These are phyloP conservation scores for Chaetodon trifasciatus DNA, from an alignment of 2,797 vertebrate species.

Conservation along the genomic window DNA sequence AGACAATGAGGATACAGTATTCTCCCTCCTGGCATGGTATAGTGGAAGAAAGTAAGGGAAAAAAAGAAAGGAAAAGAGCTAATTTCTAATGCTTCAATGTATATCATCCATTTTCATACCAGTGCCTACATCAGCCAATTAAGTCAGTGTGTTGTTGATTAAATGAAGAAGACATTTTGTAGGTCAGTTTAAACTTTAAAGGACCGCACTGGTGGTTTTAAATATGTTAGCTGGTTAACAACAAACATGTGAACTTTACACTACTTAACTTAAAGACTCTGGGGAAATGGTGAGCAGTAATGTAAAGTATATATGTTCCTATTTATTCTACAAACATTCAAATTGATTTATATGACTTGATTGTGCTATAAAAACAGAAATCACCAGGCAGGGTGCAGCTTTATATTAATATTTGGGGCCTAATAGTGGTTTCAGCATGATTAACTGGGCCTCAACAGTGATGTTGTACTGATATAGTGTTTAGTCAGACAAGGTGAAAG, in stretches of 20 bases:
- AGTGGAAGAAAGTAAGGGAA: background rate
- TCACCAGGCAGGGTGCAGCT: background rate
- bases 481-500: background rate
- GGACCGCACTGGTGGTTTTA: background rate
- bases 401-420: background rate
- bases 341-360: background rate
- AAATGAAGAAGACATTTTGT: background rate
- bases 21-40: conserved; percentile 70
- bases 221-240: background rate
- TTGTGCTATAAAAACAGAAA: background rate
- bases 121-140: conserved; percentile 24
- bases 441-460: background rate
- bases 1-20: background rate
- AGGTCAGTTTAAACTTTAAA: background rate
- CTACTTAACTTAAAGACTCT: background rate
- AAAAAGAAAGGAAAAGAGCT: background rate
- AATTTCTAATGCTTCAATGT: conserved; percentile 17
- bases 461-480: background rate
- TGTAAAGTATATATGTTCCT: background rate
- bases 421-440: background rate
- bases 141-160: background rate
- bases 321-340: background rate
- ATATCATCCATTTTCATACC: conserved; percentile 57
- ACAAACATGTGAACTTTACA: background rate
- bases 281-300: background rate